These are phyloP conservation scores for Nomada goodeniana DNA, from an alignment of 2,888 invertebrate genomes.

Conservation along the genomic window DNA sequence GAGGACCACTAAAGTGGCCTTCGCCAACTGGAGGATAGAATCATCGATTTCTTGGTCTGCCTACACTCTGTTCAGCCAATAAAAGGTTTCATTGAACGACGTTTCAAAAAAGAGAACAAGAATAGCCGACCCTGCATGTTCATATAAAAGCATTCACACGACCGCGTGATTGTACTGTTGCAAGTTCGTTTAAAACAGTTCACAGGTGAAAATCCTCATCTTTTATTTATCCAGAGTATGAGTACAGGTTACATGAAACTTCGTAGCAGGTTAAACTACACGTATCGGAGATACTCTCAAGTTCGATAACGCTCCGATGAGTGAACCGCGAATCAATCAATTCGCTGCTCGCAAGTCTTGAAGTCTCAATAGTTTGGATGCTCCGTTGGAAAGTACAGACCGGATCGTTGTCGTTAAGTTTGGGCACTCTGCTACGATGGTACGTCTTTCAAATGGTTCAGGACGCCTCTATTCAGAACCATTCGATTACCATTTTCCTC, in stretches of 20 bases:
- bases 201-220: neutral
- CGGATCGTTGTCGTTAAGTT: no score
- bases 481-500: no score
- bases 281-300: neutral
- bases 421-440: no score
- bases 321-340: neutral
- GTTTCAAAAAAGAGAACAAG: neutral
- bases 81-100: neutral
- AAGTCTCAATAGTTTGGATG: no score
- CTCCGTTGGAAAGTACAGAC: no score
- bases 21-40: constrained; percentile 35
- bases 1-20: constrained; percentile 49
- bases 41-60: constrained; percentile 18
- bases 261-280: neutral
- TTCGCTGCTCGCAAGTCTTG: neutral
- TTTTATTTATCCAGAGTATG: neutral
- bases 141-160: constrained; percentile 25
- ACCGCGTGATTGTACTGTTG: no score
- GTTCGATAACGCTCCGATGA: neutral
- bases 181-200: no score
- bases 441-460: no score
- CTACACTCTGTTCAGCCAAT: neutral
- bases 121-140: neutral
- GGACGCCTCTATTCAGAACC: no score
- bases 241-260: constrained; percentile 7